Evolutionary conservation across 1,140 invertebrate species (phyloP).

Genomic region (Tetramorium simillimum): DNA sequence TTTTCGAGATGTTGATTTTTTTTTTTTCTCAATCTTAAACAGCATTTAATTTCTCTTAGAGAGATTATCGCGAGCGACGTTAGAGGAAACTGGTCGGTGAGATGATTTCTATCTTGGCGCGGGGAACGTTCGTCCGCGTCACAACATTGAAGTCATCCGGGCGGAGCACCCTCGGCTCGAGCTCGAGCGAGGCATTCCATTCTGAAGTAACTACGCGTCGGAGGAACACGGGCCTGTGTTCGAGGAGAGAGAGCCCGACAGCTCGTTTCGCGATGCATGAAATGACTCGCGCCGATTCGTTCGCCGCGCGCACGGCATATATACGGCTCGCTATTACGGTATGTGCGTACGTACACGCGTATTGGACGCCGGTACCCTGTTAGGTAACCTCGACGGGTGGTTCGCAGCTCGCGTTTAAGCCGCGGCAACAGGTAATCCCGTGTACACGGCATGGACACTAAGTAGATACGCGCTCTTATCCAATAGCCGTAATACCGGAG

Average conservation of each 20-base stretch:
- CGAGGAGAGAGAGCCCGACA: conserved; percentile 41
- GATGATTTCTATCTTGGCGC: conserved; percentile 4
- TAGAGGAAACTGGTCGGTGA: background rate
- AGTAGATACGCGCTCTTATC: conserved; percentile 69
- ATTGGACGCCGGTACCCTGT: conserved; percentile 58
- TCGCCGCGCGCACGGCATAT: conserved; percentile 53
- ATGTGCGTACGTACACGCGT: conserved; percentile 44
- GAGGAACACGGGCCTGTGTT: background rate
- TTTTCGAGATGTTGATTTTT: background rate
- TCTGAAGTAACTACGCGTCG: conserved; percentile 42
- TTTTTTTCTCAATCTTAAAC: background rate
- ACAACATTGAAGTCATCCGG: background rate
- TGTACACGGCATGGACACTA: conserved; percentile 60
- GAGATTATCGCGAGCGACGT: conserved; percentile 6
- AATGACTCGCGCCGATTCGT: conserved; percentile 46
- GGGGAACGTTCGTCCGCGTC: background rate
- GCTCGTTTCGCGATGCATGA: conserved; percentile 53
- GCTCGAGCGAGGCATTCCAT: conserved; percentile 23
- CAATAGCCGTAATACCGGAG: conserved; percentile 42
- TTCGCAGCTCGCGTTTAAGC: conserved; percentile 62
- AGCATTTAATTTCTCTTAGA: background rate
- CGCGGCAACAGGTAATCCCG: conserved; percentile 66
- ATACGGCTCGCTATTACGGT: conserved; percentile 33
- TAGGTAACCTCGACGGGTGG: conserved; percentile 69
- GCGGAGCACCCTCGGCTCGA: background rate